These are phyloP conservation scores for Motacilla alba DNA, from an alignment of 2,113 vertebrate genomes.

Conservation along the genomic window DNA sequence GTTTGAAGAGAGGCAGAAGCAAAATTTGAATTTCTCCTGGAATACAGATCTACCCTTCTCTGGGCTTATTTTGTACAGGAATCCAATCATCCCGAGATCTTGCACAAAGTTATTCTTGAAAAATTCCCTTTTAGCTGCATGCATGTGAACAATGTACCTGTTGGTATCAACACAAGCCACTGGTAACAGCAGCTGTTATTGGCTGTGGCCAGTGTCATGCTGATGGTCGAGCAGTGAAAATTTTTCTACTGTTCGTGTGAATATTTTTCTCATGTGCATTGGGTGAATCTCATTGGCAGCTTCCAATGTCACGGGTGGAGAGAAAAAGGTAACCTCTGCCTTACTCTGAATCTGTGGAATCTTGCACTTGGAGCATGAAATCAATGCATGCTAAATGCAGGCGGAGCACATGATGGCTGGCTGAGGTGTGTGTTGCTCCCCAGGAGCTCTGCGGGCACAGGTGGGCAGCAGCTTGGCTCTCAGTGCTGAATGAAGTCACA, in stretches of 20 bases:
- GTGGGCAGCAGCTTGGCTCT: background rate
- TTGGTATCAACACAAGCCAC: background rate
- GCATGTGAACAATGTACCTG: background rate
- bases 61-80: background rate
- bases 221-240: background rate
- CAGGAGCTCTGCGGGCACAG: background rate
- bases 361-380: background rate
- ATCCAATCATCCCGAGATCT: background rate
- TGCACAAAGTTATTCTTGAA: background rate
- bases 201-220: accelerated
- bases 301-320: background rate
- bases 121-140: background rate
- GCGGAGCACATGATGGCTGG: background rate
- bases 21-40: background rate
- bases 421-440: background rate
- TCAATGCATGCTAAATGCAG: background rate
- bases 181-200: background rate
- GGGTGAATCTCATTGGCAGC: background rate
- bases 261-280: background rate
- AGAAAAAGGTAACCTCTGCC: background rate
- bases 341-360: background rate
- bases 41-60: background rate
- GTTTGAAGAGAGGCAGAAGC: background rate
- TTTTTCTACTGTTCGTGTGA: background rate
- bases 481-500: background rate